Evolutionary conservation across 1,140 invertebrate species (phyloP).

Genomic region (Calliphora vicina): DNA sequence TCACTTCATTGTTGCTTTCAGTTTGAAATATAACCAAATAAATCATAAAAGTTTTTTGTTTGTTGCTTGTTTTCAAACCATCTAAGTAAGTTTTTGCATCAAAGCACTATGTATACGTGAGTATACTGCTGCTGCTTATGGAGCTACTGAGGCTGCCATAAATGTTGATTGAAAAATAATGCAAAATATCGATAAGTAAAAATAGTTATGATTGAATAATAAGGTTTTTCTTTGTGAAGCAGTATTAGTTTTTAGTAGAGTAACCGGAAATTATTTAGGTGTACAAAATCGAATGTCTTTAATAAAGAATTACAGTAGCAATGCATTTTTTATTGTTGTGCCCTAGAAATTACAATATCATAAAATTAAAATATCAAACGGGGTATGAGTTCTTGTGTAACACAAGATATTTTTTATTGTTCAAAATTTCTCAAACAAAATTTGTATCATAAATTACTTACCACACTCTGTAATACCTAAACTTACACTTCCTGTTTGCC

Average conservation of each 20-base stretch:
- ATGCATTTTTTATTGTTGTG: too few species aligned
- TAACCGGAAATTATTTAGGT: too few species aligned
- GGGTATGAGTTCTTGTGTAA: too few species aligned
- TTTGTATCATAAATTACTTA: too few species aligned
- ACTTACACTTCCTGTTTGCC: too few species aligned
- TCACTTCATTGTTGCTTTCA: background rate
- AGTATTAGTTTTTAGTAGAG: background rate
- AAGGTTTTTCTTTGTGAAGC: background rate
- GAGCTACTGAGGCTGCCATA: background rate
- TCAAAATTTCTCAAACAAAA: too few species aligned
- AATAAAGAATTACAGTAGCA: too few species aligned
- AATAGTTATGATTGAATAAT: background rate
- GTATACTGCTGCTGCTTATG: background rate
- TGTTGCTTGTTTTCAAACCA: background rate
- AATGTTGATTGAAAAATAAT: background rate
- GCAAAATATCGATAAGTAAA: constrained; percentile 5
- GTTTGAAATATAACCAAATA: background rate
- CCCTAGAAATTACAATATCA: too few species aligned
- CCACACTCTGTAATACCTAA: too few species aligned
- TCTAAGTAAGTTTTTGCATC: background rate
- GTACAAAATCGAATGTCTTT: too few species aligned
- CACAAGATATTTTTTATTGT: too few species aligned
- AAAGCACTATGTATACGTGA: background rate
- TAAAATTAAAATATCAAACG: too few species aligned
- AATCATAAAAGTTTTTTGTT: constrained; percentile 8